Conservation (phyloP, 2,797 vertebrate genomes). For the Falco berigora region DNA sequence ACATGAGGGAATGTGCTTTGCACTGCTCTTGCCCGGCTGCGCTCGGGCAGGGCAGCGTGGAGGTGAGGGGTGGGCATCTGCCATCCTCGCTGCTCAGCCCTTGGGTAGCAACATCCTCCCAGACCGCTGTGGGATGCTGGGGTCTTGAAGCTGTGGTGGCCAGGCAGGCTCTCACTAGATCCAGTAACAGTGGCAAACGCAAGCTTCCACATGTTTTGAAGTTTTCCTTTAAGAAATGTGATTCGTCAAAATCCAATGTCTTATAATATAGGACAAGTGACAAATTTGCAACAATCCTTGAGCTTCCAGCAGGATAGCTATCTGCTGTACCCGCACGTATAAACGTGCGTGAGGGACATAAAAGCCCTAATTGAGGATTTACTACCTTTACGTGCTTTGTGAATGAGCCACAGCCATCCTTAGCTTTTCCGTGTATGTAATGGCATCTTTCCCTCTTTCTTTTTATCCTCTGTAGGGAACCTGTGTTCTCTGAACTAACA, state of each 20-base stretch:
- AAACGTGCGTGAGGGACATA: background rate
- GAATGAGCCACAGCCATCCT: background rate
- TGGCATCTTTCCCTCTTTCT: background rate
- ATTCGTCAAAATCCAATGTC: background rate
- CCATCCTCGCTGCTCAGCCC: background rate
- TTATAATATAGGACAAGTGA: background rate
- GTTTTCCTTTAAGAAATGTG: background rate
- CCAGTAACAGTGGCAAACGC: background rate
- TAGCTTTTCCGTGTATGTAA: background rate
- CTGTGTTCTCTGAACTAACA: background rate
- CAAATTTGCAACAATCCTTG: background rate
- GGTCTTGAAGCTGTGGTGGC: background rate
- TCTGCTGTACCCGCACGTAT: background rate
- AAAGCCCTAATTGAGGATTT: background rate
- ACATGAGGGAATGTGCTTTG: background rate
- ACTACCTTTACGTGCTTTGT: background rate
- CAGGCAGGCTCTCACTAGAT: background rate
- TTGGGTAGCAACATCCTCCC: background rate
- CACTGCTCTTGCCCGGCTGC: fast-evolving
- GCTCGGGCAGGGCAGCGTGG: background rate
- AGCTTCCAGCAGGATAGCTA: background rate
- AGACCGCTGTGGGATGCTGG: background rate
- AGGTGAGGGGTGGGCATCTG: background rate
- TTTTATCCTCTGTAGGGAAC: background rate
- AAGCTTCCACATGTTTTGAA: background rate